These are phyloP conservation scores for Poeciliopsis turrubarensis DNA, from an alignment of 2,113 vertebrate genomes.

Conservation along the genomic window DNA sequence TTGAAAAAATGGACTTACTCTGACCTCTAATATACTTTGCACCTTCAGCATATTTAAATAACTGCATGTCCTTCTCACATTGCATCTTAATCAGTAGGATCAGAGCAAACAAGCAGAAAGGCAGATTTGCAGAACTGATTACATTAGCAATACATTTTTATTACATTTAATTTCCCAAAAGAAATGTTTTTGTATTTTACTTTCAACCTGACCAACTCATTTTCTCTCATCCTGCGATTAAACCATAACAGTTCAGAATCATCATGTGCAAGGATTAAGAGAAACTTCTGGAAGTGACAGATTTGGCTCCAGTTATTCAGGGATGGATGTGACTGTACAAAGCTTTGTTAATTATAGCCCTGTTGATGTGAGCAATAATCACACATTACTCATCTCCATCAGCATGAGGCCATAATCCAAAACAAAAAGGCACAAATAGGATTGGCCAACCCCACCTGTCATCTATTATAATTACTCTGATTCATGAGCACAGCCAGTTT, in stretches of 20 bases:
- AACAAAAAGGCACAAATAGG: neutral
- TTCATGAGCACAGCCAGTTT: neutral
- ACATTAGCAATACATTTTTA: neutral
- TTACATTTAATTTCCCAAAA: neutral
- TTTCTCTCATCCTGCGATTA: no score
- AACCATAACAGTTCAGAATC: neutral
- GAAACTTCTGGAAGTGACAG: neutral
- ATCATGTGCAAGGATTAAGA: neutral
- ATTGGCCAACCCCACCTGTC: neutral
- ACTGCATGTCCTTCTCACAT: conserved; percentile 5
- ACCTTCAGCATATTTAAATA: conserved; percentile 38
- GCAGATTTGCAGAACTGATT: conserved; percentile 23
- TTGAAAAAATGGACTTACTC: conserved; percentile 13
- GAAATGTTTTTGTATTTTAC: no score
- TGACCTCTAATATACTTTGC: conserved; percentile 34
- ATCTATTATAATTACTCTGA: neutral
- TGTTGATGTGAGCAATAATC: conserved; percentile 5
- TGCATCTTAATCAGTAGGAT: conserved; percentile 16
- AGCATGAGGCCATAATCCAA: neutral
- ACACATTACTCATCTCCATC: neutral
- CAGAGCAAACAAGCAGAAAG: conserved; percentile 4
- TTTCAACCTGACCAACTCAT: no score
- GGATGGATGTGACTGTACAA: neutral
- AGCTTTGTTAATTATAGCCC: neutral
- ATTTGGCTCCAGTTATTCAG: neutral